Conservation (phyloP, 2,113 vertebrate genomes). For the Lethenteron camtschaticum region DNA sequence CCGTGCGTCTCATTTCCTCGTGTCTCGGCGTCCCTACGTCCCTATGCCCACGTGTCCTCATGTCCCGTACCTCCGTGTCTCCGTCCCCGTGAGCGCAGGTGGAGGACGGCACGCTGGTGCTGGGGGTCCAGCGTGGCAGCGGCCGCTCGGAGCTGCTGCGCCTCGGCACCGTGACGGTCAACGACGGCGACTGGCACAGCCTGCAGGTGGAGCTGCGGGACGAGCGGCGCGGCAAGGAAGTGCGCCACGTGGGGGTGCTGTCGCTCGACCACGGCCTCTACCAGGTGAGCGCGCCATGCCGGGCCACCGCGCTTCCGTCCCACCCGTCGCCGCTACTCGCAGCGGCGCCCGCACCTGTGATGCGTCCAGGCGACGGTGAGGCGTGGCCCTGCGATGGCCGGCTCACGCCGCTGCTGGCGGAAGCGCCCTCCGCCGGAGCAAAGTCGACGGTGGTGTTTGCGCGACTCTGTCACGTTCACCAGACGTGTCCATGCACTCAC, state of each 20-base stretch:
- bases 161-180: constrained; percentile 61
- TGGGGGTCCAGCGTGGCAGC: constrained; percentile 42
- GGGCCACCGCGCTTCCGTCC: background rate
- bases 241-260: constrained; percentile 52
- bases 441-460: background rate
- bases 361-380: background rate
- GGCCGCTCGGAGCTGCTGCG: constrained; percentile 42
- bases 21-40: background rate
- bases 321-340: background rate
- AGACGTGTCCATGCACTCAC: no score
- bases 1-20: background rate
- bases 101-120: constrained; percentile 50
- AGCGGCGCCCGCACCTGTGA: background rate
- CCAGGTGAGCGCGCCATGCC: constrained; percentile 33
- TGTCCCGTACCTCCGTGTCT: background rate
- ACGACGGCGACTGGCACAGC: constrained; percentile 77
- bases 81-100: constrained; percentile 25
- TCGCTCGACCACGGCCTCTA: constrained; percentile 71
- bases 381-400: background rate
- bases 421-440: background rate
- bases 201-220: constrained; percentile 72
- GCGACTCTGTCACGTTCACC: rapidly evolving
- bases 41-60: background rate
- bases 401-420: background rate
- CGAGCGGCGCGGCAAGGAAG: constrained; percentile 41